A percentile compares a stretch with the other conserved stretches of the same genome.
Conservation (phyloP, 2,888 invertebrate genomes). For the Zygaena filipendulae region DNA sequence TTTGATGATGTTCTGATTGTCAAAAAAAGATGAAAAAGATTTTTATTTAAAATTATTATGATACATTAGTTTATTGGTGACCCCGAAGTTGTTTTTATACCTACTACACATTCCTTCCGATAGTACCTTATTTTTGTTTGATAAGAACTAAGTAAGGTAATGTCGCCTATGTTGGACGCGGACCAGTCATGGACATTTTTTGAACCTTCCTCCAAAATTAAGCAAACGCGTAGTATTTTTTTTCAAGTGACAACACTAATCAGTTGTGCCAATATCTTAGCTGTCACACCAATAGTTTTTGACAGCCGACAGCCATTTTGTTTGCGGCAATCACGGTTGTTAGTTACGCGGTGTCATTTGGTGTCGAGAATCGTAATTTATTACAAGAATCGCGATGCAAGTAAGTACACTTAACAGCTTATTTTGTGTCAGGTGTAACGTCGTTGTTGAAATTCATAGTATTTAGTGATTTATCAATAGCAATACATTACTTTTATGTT, state of each 20-base stretch:
- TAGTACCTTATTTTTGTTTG: too few relatives aligned
- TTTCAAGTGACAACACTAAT: constrained; percentile 3
- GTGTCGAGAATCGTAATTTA: constrained; percentile 5
- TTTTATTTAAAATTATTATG: too few relatives aligned
- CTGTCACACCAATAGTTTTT: constrained; percentile 3
- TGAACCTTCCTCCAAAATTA: constrained; percentile 5
- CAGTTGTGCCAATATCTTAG: constrained; percentile 2
- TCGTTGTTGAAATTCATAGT: constrained; percentile 5
- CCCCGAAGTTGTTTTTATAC: too few relatives aligned
- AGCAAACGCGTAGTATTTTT: constrained; percentile 3
- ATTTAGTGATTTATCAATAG: constrained; percentile 7
- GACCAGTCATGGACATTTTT: constrained; percentile 4
- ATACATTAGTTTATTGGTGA: too few relatives aligned
- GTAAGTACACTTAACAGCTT: constrained; percentile 4
- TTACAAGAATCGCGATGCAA: constrained; percentile 7
- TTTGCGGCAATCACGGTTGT: neutral
- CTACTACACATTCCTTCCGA: too few relatives aligned
- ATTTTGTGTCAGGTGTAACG: constrained; percentile 5
- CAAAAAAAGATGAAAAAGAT: too few relatives aligned
- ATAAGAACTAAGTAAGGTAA: constrained; percentile 3
- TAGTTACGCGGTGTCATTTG: constrained; percentile 2
- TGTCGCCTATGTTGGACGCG: constrained; percentile 3
- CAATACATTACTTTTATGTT: constrained; percentile 4
- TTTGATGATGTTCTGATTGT: too few relatives aligned
- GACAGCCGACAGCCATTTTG: constrained; percentile 2